Conservation (phyloP, 2,888 invertebrate genomes). For the Oscheius myriophilus region DNA sequence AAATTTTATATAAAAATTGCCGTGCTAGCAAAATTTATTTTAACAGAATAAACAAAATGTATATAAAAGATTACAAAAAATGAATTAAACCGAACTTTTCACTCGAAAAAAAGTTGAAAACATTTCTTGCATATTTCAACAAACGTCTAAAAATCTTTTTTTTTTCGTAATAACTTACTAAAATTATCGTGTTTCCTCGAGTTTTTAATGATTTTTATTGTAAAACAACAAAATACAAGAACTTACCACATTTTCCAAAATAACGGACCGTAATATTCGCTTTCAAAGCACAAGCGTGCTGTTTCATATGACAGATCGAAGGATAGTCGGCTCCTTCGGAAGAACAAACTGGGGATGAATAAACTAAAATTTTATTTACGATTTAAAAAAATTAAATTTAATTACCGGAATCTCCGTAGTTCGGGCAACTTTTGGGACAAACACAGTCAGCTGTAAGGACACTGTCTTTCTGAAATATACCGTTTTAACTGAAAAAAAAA, state of each 20-base stretch:
- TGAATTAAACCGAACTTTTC: no score
- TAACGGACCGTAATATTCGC: constrained; percentile 73
- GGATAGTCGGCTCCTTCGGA: constrained; percentile 71
- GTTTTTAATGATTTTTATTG: background rate
- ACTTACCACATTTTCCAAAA: constrained; percentile 74
- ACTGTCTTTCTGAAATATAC: constrained; percentile 35
- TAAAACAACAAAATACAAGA: background rate
- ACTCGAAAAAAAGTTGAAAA: no score
- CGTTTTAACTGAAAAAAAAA: constrained; percentile 2
- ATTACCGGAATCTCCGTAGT: constrained; percentile 53
- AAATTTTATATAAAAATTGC: no score
- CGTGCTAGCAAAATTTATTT: no score
- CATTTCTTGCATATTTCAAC: no score
- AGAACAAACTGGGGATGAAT: constrained; percentile 79
- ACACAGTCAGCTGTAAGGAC: constrained; percentile 50
- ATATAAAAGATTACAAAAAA: no score
- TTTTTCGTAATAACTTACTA: background rate
- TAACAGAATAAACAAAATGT: no score
- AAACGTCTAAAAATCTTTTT: no score
- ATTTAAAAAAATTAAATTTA: background rate
- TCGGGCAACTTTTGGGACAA: constrained; percentile 55
- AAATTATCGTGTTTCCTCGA: background rate
- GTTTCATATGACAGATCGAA: constrained; percentile 55
- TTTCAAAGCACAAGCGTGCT: constrained; percentile 70
- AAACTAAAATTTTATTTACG: constrained; percentile 30